Base-by-base conservation (phyloP, 1,140 invertebrate genomes). In the Halyomorpha halys region DNA sequence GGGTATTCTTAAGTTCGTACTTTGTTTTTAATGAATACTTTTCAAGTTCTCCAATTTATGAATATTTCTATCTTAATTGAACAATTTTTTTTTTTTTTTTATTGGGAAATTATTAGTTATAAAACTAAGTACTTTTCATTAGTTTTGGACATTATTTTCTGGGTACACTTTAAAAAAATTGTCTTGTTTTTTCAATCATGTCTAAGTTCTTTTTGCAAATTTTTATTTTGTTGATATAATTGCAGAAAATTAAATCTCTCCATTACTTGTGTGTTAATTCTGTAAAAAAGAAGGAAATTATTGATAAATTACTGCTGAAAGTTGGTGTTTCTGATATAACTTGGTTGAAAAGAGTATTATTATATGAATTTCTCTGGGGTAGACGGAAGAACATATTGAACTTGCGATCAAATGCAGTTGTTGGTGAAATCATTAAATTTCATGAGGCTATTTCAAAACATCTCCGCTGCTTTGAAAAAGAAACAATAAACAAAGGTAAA, bases 131-230 rank as follows among this genome's bases (percentile, higher is more conserved):
- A n/a, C n/a, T n/a, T n/a, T n/a, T n/a, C n/a, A n/a, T n/a, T n/a
- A n/a, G n/a, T n/a, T n/a, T 56, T 56, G 14, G 14, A 2, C 21
- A 11, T 23, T 4, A 16, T 23, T 16, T 56, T 15, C 23, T 15
- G 5, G 9, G 14, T 56, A 11, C 18, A 18, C 1, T 56, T 11
- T 56, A 23, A 5, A 13, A 56, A 23, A 21, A 9, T 1, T 25
- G 2, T 11, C 3, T 6, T 23, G 9, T 25, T 16, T 56, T 23
- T 23, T 5, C 6, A 18, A 53, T 3, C 2, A 2, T 53, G 16
- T 53, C 5, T n/a, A n/a, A n/a, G n/a, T n/a, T n/a, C n/a, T 19
- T 53, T 53, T 53, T 53, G 51, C 45, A 47, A 47, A 21, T 49
- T 1, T 21, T 49, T 19, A 49, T 49, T 19, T 21, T 49, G 9